A percentile compares a stretch with the other conserved stretches of the same genome.
These are phyloP conservation scores for Dasypogon diadema DNA, from an alignment of 2,888 invertebrate species.

Conservation along the genomic window DNA sequence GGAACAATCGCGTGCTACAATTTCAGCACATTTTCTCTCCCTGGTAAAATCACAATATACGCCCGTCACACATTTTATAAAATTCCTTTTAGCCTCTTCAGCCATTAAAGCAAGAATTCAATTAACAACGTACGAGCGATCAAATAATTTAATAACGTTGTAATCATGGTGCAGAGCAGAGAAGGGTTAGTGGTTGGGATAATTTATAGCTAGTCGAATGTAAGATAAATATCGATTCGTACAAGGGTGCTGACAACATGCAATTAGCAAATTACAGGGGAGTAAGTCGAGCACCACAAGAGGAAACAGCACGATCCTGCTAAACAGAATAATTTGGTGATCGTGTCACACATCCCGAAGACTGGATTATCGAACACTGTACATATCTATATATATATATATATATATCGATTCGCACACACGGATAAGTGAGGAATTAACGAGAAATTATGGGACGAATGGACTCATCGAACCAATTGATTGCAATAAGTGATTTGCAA, in stretches of 20 bases:
- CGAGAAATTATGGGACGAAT: slow-evolving; percentile 16
- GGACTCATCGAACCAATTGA: neutral
- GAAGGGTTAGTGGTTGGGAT: slow-evolving; percentile 14
- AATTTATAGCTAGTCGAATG: slow-evolving; percentile 40
- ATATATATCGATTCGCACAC: neutral
- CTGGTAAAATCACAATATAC: no score
- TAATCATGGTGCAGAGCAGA: slow-evolving; percentile 7
- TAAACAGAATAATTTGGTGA: slow-evolving; percentile 39
- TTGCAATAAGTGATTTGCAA: neutral
- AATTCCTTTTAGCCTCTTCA: neutral
- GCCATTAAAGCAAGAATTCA: slow-evolving; percentile 17
- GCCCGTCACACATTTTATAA: no score
- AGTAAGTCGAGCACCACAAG: neutral
- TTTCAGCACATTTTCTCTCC: no score
- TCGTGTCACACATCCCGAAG: slow-evolving; percentile 27
- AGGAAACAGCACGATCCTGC: slow-evolving; percentile 9
- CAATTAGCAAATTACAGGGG: slow-evolving; percentile 47
- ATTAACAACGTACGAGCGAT: slow-evolving; percentile 36
- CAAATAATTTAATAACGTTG: slow-evolving; percentile 46
- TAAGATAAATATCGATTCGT: slow-evolving; percentile 40
- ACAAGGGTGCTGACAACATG: slow-evolving; percentile 42
- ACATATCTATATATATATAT: no score
- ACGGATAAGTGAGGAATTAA: neutral
- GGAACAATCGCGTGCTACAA: no score
- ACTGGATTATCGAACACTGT: neutral